Evolutionary conservation across 92 coral and sea anemone genomes (phyloP).

Genomic region (Montipora capitata): DNA sequence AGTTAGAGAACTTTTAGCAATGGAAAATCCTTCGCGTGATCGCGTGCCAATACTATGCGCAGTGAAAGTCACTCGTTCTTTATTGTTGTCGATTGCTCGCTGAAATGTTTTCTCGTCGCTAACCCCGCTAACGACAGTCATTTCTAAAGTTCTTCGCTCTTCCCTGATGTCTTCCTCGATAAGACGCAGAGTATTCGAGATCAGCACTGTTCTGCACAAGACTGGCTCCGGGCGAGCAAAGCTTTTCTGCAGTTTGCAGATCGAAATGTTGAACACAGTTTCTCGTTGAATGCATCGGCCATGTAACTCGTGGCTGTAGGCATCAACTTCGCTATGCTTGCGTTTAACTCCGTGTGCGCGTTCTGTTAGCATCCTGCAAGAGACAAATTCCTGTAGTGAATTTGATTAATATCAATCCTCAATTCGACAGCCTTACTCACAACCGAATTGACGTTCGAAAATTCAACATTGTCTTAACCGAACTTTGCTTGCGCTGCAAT

Average conservation of each 20-base stretch:
- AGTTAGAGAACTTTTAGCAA: slow-evolving; percentile 55
- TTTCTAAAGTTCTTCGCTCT: slow-evolving; percentile 66
- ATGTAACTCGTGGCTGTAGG: slow-evolving; percentile 60
- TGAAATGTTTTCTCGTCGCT: slow-evolving; percentile 52
- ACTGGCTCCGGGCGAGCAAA: slow-evolving; percentile 85
- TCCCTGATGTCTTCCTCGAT: slow-evolving; percentile 95
- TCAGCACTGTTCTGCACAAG: slow-evolving; percentile 95
- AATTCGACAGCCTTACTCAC: not conserved
- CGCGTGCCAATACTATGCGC: slow-evolving; percentile 60
- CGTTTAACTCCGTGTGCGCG: slow-evolving; percentile 90
- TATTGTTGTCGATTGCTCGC: slow-evolving; percentile 14
- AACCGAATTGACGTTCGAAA: not conserved
- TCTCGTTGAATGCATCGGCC: slow-evolving; percentile 96
- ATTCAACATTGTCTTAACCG: not conserved
- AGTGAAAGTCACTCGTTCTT: slow-evolving; percentile 27
- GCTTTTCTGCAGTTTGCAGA: slow-evolving; percentile 96
- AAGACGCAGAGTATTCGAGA: slow-evolving; percentile 93
- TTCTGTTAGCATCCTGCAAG: slow-evolving; percentile 87
- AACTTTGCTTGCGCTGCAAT: not conserved
- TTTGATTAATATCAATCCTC: not conserved
- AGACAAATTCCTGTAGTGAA: slow-evolving; percentile 1
- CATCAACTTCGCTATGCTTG: slow-evolving; percentile 85
- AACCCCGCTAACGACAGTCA: slow-evolving; percentile 41
- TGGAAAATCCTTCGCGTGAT: slow-evolving; percentile 67
- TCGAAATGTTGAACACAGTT: slow-evolving; percentile 95